Evolutionary conservation across 2,888 invertebrate genomes (phyloP).

Genomic region (Hirtodrosophila alboralis): DNA sequence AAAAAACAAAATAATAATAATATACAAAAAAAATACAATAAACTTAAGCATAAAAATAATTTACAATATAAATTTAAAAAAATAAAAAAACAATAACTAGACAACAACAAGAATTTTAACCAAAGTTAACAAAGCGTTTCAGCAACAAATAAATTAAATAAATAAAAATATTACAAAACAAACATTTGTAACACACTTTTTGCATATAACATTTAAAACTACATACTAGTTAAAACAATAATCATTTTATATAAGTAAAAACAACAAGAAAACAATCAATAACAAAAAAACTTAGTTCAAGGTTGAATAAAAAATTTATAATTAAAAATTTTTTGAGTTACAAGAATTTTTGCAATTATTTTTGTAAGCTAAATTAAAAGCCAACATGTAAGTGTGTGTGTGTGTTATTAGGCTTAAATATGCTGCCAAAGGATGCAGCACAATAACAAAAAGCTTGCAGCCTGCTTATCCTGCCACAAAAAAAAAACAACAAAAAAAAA

Average conservation of each 20-base stretch:
- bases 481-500: slow-evolving; percentile 17
- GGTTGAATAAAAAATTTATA: too few species aligned
- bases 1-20: slow-evolving; percentile 27
- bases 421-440: slow-evolving; percentile 24
- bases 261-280: slow-evolving; percentile 12
- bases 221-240: slow-evolving; percentile 13
- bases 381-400: slow-evolving; percentile 41
- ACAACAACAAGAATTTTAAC: slow-evolving; percentile 69
- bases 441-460: too few species aligned
- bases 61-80: slow-evolving; percentile 31
- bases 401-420: slow-evolving; percentile 34
- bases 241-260: slow-evolving; percentile 33
- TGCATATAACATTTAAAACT: slow-evolving; percentile 36
- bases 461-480: too few species aligned
- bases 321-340: slow-evolving; percentile 49
- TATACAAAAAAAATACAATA: slow-evolving; percentile 25
- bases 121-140: slow-evolving; percentile 78
- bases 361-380: slow-evolving; percentile 36
- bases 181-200: slow-evolving; percentile 59
- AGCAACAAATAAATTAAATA: slow-evolving; percentile 52
- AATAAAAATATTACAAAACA: slow-evolving; percentile 14
- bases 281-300: slow-evolving; percentile 50
- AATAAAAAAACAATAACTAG: slow-evolving; percentile 51
- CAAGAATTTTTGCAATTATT: slow-evolving; percentile 32
- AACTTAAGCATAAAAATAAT: slow-evolving; percentile 32